Evolutionary conservation across 1,140 invertebrate species (phyloP), one percentile per base, ranked within the genome.

Genomic region (Drosophila guanche): DNA sequence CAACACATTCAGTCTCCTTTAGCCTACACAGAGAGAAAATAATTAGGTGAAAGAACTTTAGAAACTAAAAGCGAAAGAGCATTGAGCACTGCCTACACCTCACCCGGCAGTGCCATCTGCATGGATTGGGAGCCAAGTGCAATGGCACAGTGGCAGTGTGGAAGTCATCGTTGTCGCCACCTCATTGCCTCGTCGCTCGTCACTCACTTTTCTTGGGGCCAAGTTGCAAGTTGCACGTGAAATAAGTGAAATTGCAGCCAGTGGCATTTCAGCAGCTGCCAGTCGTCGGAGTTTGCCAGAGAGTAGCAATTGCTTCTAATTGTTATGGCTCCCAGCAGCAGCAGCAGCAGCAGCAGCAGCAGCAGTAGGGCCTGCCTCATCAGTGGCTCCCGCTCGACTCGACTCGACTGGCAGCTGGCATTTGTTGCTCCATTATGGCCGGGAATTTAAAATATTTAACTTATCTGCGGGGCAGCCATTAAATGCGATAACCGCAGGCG

Each of bases 301-400:
- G 55, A 78, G 83, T 81, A 81, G 81, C 83, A 88, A 88, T 88
- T 88, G 81, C 78, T 88, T 76, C 81, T 88, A 86, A 86, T 86
- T 83, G 81, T 81, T 70, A 76, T 76, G 70, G 74, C 81, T 73
- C 33, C 54, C n/a, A 61, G 73, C 57, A 53, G 37, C 52, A 67
- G 60, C 73, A 58, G 57, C 29, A 70, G 52, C 56, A 8, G 20
- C 37, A n/a, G 33, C 29, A 14, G 23, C 8, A 10, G 10, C 33
- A 27, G 25, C 12, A 3, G 25, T 6, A 20, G 33, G 46, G 3
- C 27, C 48, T 55, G 50, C 56, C 12, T 12, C 25, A 42, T 42
- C 60, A 46, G 60, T n/a, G 25, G 12, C 25, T 61, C 10, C 51
- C 40, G 27, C 57, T 47, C 54, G 54, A 53, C 53, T 47, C 54